These are phyloP conservation scores for Danio choprae DNA, from an alignment of 2,797 vertebrate species.

Conservation along the genomic window DNA sequence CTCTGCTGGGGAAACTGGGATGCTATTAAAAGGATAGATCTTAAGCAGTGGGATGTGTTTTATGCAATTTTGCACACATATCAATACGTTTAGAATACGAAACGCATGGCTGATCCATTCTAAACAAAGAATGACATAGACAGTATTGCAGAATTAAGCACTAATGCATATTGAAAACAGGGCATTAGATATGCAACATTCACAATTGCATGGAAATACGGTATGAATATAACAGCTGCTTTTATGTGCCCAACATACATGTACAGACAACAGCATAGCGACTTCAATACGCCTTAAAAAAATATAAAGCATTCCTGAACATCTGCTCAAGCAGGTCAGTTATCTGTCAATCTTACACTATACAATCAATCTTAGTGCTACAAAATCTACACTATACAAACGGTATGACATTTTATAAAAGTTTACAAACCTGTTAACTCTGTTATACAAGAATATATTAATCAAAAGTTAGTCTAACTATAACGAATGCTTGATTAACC, in stretches of 20 bases:
- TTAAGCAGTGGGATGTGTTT: background rate
- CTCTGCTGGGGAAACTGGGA: background rate
- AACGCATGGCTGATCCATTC: background rate
- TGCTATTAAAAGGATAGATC: slow-evolving; percentile 13
- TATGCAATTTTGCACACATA: background rate
- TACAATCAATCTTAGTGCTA: too few species aligned
- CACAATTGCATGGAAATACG: background rate
- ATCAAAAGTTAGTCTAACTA: too few species aligned
- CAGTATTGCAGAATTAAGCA: background rate
- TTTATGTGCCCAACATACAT: background rate
- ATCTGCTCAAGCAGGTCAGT: background rate
- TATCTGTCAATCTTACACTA: background rate
- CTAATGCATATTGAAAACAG: background rate
- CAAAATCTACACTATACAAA: background rate
- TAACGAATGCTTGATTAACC: too few species aligned
- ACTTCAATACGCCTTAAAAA: background rate
- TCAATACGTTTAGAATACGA: background rate
- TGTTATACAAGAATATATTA: background rate
- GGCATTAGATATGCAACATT: background rate
- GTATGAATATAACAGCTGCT: background rate
- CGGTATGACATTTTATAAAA: background rate
- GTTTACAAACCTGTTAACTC: background rate
- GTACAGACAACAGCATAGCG: background rate
- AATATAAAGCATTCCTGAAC: background rate
- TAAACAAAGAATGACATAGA: background rate